Evolutionary conservation across 2,888 invertebrate genomes (phyloP).

Genomic region (Macropis europaea): DNA sequence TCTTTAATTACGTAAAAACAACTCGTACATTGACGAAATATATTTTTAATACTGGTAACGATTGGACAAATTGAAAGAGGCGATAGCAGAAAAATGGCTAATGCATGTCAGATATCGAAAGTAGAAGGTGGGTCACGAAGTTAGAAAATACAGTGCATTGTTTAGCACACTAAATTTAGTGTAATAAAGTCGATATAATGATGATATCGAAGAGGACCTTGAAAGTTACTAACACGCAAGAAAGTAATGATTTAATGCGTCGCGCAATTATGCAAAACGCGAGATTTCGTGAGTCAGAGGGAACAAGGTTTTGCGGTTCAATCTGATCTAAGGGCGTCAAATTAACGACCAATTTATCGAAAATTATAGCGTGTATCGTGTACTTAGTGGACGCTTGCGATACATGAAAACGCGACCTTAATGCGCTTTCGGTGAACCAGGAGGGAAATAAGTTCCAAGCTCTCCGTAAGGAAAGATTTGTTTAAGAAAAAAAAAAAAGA

Average conservation of each 20-base stretch:
- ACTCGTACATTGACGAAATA: too few species aligned
- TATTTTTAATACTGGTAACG: too few species aligned
- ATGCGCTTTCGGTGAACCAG: not conserved
- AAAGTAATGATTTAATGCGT: not conserved
- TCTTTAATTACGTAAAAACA: too few species aligned
- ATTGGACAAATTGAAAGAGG: too few species aligned
- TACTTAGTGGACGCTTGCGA: not conserved
- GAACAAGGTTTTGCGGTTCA: not conserved
- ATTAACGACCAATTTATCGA: conserved; percentile 25
- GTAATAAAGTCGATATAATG: too few species aligned
- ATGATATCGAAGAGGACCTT: not conserved
- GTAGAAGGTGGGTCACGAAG: too few species aligned
- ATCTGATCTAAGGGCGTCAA: conserved; percentile 2
- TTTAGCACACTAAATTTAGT: too few species aligned
- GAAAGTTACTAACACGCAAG: not conserved
- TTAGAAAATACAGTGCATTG: too few species aligned
- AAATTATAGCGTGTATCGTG: not conserved
- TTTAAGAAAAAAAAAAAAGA: too few species aligned
- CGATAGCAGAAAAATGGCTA: too few species aligned
- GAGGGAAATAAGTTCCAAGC: not conserved
- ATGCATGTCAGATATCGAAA: too few species aligned
- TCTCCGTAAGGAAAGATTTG: not conserved
- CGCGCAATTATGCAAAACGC: conserved; percentile 16
- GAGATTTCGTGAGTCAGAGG: not conserved
- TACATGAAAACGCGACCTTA: not conserved